Conservation (phyloP, 1,140 invertebrate species). For the Littorina saxatilis region DNA sequence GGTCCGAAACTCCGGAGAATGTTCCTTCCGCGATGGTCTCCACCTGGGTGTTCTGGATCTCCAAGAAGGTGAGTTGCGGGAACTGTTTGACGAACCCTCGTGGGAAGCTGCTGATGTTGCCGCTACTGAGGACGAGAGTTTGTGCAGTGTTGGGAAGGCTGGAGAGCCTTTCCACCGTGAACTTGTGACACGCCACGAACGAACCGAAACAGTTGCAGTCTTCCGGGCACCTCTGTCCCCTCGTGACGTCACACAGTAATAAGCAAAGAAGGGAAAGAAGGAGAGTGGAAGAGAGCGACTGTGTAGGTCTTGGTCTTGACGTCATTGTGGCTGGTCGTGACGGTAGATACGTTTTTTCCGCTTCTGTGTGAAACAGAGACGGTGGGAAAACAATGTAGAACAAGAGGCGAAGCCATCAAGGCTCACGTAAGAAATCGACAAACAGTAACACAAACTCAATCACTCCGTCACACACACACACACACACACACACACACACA, state of each 20-base stretch:
- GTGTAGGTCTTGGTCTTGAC: too few relatives aligned
- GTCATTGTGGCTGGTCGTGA: too few relatives aligned
- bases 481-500: background rate
- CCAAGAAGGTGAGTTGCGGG: conserved; percentile 5
- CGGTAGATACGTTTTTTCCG: too few relatives aligned
- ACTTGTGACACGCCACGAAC: conserved; percentile 22
- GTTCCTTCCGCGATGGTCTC: conserved; percentile 1
- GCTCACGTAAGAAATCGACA: background rate
- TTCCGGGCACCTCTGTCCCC: background rate
- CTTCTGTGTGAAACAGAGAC: too few relatives aligned
- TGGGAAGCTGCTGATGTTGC: conserved; percentile 1
- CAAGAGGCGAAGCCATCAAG: too few relatives aligned
- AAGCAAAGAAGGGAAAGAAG: too few relatives aligned
- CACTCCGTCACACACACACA: too few relatives aligned
- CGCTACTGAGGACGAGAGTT: conserved; percentile 11
- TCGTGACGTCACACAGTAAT: too few relatives aligned
- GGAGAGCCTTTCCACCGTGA: conserved; percentile 15
- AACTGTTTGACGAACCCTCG: background rate
- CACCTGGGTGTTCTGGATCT: conserved; percentile 17
- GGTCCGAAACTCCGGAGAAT: conserved; percentile 5
- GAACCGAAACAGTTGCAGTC: conserved; percentile 5
- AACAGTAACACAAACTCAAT: background rate
- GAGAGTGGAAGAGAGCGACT: too few relatives aligned
- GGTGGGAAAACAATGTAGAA: too few relatives aligned
- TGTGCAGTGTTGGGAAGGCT: background rate